phyloP scores from a whole-genome alignment of 2,888 invertebrate genomes.

The Scaptomyza cyrtandrae region DNA sequence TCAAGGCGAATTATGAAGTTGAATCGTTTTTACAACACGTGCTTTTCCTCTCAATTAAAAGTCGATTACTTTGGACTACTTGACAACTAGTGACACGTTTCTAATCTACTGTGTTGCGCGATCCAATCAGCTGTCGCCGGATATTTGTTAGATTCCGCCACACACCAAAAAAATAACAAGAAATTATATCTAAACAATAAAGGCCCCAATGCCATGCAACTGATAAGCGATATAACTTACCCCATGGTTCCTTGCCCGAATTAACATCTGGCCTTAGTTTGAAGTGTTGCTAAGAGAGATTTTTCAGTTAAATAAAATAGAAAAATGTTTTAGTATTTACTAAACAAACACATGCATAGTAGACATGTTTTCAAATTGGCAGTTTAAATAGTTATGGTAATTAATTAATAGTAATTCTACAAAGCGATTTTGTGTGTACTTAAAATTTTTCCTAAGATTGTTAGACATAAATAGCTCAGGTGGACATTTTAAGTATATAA shows the following conservation, averaged over 20 bases:
- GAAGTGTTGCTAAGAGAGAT: not conserved
- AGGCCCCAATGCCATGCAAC: constrained; percentile 28
- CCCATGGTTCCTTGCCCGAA: constrained; percentile 11
- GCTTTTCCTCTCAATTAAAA: constrained; percentile 38
- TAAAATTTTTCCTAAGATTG: not conserved
- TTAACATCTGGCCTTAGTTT: constrained; percentile 30
- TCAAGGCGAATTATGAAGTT: constrained; percentile 9
- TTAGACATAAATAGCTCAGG: not conserved
- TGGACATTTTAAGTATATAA: not conserved
- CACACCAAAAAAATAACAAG: not conserved
- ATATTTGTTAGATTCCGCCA: constrained; percentile 24
- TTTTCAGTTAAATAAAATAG: not conserved
- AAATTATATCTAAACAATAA: constrained; percentile 55
- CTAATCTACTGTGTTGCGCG: constrained; percentile 15
- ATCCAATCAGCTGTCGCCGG: constrained; percentile 31
- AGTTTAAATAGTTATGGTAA: constrained; percentile 11
- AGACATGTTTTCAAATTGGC: constrained; percentile 10
- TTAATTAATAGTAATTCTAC: no score
- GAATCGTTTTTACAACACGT: constrained; percentile 42
- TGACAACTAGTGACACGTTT: constrained; percentile 40
- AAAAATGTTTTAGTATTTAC: no score
- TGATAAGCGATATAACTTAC: constrained; percentile 55
- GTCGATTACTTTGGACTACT: constrained; percentile 39
- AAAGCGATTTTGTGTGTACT: not conserved
- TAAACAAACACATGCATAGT: not conserved